These are phyloP conservation scores for Adelphocoris suturalis DNA, from an alignment of 2,888 invertebrate species.

Conservation along the genomic window DNA sequence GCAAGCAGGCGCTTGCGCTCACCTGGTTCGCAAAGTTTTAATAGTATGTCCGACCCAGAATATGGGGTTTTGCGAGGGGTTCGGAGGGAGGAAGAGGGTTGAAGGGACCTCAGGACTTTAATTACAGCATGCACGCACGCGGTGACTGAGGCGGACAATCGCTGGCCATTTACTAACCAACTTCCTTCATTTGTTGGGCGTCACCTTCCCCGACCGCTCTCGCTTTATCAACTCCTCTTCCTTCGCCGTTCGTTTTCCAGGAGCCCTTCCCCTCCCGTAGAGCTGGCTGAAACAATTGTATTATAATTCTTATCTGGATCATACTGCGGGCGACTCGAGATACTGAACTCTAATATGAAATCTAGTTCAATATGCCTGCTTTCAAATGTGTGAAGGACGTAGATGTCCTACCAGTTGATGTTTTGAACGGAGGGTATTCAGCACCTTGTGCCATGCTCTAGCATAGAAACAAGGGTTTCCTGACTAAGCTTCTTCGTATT, in stretches of 20 bases:
- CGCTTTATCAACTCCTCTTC: conserved; percentile 60
- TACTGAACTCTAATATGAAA: too few relatives aligned
- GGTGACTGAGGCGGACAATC: conserved; percentile 71
- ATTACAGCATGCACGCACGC: conserved; percentile 68
- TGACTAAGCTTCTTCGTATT: too few relatives aligned
- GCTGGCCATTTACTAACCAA: conserved; percentile 71
- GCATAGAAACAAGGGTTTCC: too few relatives aligned
- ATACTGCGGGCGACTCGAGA: too few relatives aligned
- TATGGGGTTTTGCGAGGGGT: conserved; percentile 47
- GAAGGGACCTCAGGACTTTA: conserved; percentile 59
- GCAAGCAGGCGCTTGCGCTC: conserved; percentile 33
- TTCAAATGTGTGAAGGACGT: too few relatives aligned
- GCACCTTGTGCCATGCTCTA: too few relatives aligned
- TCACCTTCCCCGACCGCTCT: conserved; percentile 66
- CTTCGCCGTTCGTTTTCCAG: conserved; percentile 2
- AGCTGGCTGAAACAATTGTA: too few relatives aligned
- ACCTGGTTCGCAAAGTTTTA: conserved; percentile 65
- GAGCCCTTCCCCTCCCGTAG: not conserved
- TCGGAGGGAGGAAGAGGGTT: not conserved
- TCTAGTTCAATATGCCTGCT: too few relatives aligned
- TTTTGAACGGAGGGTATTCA: too few relatives aligned
- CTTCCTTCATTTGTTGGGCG: conserved; percentile 71
- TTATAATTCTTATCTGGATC: too few relatives aligned
- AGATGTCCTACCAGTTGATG: too few relatives aligned
- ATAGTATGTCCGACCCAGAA: conserved; percentile 68